phyloP scores from a whole-genome alignment of 2,888 invertebrate species.

The Caenorhabditis sp. region DNA sequence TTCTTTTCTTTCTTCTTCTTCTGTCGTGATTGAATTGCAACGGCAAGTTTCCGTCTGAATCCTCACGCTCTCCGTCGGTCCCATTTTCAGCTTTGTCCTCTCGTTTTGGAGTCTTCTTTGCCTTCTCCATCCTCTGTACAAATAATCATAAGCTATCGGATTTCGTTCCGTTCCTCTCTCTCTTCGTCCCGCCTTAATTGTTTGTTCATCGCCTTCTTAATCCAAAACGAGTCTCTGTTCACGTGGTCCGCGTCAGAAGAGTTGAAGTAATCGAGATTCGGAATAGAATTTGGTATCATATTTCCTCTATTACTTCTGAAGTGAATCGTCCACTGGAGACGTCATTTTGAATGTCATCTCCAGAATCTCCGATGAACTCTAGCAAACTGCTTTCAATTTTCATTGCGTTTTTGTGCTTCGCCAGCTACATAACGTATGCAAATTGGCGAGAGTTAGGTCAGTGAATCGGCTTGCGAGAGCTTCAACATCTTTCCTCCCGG shows the following conservation, averaged over 20 bases:
- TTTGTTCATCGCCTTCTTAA: slow-evolving; percentile 43
- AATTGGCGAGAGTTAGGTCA: not conserved
- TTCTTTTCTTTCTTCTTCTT: not conserved
- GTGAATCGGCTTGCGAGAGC: too few relatives aligned
- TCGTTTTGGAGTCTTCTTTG: slow-evolving; percentile 4
- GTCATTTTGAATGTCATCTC: slow-evolving; percentile 21
- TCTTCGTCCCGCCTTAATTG: not conserved
- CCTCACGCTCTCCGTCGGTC: slow-evolving; percentile 13
- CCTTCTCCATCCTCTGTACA: not conserved
- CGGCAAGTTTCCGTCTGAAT: slow-evolving; percentile 47
- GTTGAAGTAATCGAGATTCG: slow-evolving; percentile 15
- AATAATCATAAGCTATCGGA: slow-evolving; percentile 22
- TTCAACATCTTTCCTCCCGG: not conserved
- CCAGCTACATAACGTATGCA: not conserved
- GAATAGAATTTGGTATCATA: slow-evolving; percentile 35
- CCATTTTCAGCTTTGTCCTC: slow-evolving; percentile 25
- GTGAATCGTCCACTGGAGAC: slow-evolving; percentile 11
- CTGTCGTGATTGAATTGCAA: slow-evolving; percentile 42
- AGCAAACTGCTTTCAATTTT: not conserved
- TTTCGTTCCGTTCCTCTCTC: slow-evolving; percentile 24
- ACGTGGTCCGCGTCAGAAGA: slow-evolving; percentile 11
- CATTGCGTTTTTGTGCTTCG: not conserved
- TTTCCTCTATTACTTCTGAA: slow-evolving; percentile 36
- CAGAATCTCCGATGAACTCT: not conserved
- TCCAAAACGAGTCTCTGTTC: slow-evolving; percentile 36